Base-by-base conservation (phyloP, 2,113 vertebrate species). In the Beaufortia kweichowensis region DNA sequence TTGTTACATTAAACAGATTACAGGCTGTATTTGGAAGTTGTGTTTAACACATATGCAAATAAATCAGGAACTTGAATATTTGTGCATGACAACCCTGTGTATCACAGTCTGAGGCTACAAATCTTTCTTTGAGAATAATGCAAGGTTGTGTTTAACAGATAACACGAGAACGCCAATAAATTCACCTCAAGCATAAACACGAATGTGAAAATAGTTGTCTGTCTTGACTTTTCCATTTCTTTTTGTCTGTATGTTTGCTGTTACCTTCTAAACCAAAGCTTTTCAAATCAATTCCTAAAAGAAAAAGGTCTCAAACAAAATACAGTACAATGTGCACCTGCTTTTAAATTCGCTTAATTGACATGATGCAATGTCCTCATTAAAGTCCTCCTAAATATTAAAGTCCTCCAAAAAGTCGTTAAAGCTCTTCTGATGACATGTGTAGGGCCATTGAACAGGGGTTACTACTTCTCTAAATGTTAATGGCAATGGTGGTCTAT, bases 41-140 rank as follows among this genome's bases (percentile, higher is more conserved):
- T 41, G 55, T 73, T 60, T 48, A 73, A 35, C 69, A 1, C 56
- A 74, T 48, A 61, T 74, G 71, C 41, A 61, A 74, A 48, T 74
- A 3, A 61, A 43, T 31, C 1, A 23, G 9, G 10, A 19, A 61
- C 28, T 61, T 48, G 57, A 56, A 74, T 61, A 61, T 74, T 74
- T 24, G n/a, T 74, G 56, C 46, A n/a, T 26, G 71, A 61, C 71
- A 48, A 74, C 56, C 56, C 6, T 4, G 41, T 46, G 29, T 14
- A 71, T n/a, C 33, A 41, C 29, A 39, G 28, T 69, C 46, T 33
- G 48, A 69, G 48, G 26, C 12, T 33, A 56, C 53, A 29, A n/a
- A 12, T 48, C 12, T 29, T 46, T 21, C 55, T 59, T 15, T 3
- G 55, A 17, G 23, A 43, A 19, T 50, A 55, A 69, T 31, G 28